Evolutionary conservation across 2,797 vertebrate species (phyloP), one percentile per base, ranked within the genome.

Genomic region (Nyctalus aviator): DNA sequence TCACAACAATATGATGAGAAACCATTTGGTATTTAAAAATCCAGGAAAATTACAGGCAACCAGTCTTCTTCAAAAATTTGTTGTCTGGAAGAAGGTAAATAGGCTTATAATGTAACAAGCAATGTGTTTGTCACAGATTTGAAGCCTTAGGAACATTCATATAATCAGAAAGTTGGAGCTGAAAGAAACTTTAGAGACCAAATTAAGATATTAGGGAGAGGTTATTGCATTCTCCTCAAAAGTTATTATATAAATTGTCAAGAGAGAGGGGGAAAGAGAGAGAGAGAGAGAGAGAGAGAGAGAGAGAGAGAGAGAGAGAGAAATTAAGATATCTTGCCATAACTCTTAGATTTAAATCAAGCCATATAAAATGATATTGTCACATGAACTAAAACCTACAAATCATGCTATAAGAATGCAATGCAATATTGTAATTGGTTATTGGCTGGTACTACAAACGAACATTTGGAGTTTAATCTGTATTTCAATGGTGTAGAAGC

Each of bases 241-340:
- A 91, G 53, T 78, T 91, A 83, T 78, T 91, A 83, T 2, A 3
- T 91, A 94, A 88, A 94, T 96, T 87, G 41, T 79, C 81, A 94
- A 72, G 92, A 93, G 71, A 90, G 21, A 14, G 6, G 62, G 37
- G 4, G 35, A 37, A 6, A 41, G 37, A 41, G 37, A 41, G 37
- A 7, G 37, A 37, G 37, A 41, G 37, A 41, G 37, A 7, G 37
- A 7, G 37, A 7, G 37, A 41, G 37, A 41, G 37, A 41, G 37
- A 6, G 37, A 41, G 37, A 41, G 37, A 41, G 37, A 41, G 37
- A 6, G 37, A 41, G 37, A 41, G 37, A 41, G 37, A 41, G 37
- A 41, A 8, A 94, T 84, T 91, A 96, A 93, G 68, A 96, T 93
- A 95, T 91, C n/a, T 93, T 94, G 41, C 68, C 46, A 68, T 62